Evolutionary conservation across 2,888 invertebrate species (phyloP), one percentile per base, ranked within the genome.

Genomic region (Acleris laterana): DNA sequence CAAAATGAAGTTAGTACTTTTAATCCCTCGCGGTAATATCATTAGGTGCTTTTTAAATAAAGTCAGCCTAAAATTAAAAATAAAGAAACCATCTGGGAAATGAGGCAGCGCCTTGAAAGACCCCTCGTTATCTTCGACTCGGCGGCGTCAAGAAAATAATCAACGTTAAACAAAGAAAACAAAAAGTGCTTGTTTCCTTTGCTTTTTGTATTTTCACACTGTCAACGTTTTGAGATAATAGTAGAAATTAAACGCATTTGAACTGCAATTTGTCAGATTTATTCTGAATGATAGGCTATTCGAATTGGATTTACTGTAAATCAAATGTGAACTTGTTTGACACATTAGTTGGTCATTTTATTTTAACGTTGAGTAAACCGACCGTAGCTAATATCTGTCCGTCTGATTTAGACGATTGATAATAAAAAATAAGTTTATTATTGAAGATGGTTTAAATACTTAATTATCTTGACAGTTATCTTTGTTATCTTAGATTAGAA

Each of bases 121-220:
- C 75, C 69, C 76, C 84, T 87, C 86, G 82, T 87, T 85, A 87
- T 84, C 84, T 84, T 84, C 81, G 79, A 78, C 77, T 75, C 71
- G 69, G 72, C 63, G 72, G 77, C 73, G 77, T 73, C 72, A 78
- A 82, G 81, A 84, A 86, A 84, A 84, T 84, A 84, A 83, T 86
- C 82, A 81, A 74, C 74, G 73, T 70, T 76, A 81, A 85, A 86
- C 83, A 85, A 85, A 83, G 77, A 74, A 77, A 75, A 71, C 70
- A 71, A 70, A 63, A 57, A 60, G 68, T 64, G 53, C 59, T 60
- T 61, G 55, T 60, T 68, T 60, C 61, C 49, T 49, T 65, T 50
- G 22, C 60, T 61, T 61, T 65, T 49, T 61, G 60, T 46, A 56
- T 56, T 56, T 42, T 6, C 49, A 7, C 28, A 46, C 65, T 51